Base-by-base conservation (phyloP, 2,888 invertebrate species). In the Axea sp. region DNA sequence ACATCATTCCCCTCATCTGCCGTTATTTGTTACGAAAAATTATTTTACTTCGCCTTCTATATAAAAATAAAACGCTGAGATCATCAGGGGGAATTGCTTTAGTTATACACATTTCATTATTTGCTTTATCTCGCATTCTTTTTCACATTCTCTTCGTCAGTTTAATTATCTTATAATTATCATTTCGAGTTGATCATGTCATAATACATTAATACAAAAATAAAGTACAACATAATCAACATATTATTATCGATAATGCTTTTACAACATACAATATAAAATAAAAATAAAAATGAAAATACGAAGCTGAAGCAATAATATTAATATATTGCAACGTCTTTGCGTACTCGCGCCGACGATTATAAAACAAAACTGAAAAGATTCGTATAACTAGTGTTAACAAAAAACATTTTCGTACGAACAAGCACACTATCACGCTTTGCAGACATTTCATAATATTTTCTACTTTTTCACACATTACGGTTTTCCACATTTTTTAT, bases 11-110 rank as follows among this genome's bases (percentile, higher is more conserved):
- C 74, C 76, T 60, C 64, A 60, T 73, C 55, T 57, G 37, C 57
- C 9, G 19, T 59, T 62, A 71, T 76, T 75, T 65, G 51, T 76
- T 81, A 76, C 77, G 77, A 79, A 79, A 80, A 81, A 77, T 80
- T 80, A 81, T 80, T 80, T 77, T 76, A 80, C 81, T 80, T 82
- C 78, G 81, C 80, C 78, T 79, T 82, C 82, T 84, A 82, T 86
- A 84, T 81, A 87, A 86, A 86, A 86, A 87, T 85, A 86, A 86
- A 85, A 86, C 78, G 81, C 80, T 81, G 83, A 83, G 83, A 83
- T 84, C 83, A 82, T 81, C 80, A 81, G 80, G 79, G 65, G 76
- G 78, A n/a, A 78, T 82, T 78, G 79, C 78, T 79, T 76, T 81
- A 81, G 60, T 79, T 82, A 78, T 80, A 78, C 80, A 84, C 75